Percentiles rank a stretch among this genome's conserved stretches.
Conservation (phyloP, 1,140 invertebrate genomes). For the Caenorhabditis briggsae region DNA sequence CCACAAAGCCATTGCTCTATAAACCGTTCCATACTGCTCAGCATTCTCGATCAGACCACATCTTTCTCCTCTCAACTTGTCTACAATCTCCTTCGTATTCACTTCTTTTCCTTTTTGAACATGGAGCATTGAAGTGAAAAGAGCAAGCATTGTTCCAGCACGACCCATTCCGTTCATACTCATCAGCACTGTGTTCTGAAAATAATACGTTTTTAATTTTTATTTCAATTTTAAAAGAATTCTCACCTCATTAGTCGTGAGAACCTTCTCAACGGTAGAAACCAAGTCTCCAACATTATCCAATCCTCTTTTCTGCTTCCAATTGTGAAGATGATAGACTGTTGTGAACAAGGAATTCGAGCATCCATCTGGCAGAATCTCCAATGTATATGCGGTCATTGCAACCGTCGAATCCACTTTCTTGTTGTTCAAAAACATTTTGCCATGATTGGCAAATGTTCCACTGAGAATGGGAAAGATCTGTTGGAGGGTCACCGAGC, state of each 20-base stretch:
- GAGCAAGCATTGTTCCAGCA: conserved; percentile 23
- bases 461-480: background rate
- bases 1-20: conserved; percentile 22
- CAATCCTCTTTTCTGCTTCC: conserved; percentile 15
- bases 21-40: background rate
- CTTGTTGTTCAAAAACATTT: conserved; percentile 55
- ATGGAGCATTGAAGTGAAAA: conserved; percentile 25
- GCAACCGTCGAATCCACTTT: conserved; percentile 25
- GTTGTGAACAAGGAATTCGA: conserved; percentile 66
- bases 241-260: conserved; percentile 13
- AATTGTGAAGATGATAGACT: conserved; percentile 22
- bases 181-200: conserved; percentile 22
- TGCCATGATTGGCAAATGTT: conserved; percentile 25
- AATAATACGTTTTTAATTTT: background rate
- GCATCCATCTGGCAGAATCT: conserved; percentile 38
- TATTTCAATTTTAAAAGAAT: background rate
- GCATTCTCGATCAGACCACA: conserved; percentile 14
- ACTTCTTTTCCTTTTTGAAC: conserved; percentile 50
- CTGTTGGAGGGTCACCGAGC: background rate
- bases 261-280: background rate
- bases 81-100: conserved; percentile 25
- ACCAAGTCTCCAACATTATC: conserved; percentile 23
- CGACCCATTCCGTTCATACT: conserved; percentile 29
- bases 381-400: conserved; percentile 14
- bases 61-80: conserved; percentile 1